These are phyloP conservation scores for Xestia xanthographa DNA, from an alignment of 2,888 invertebrate species.

Conservation along the genomic window DNA sequence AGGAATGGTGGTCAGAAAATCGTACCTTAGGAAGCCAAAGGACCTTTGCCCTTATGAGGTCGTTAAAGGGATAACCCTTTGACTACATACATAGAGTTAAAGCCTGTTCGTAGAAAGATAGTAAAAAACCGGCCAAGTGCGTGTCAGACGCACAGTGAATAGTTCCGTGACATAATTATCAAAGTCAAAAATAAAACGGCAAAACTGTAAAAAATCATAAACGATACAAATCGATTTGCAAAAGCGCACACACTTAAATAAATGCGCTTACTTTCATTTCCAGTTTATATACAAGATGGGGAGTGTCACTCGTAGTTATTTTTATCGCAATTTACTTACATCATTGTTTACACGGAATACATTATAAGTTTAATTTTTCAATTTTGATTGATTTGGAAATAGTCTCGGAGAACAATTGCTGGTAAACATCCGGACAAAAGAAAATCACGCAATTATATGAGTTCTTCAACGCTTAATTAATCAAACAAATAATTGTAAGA, in stretches of 20 bases:
- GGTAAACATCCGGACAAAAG: background rate
- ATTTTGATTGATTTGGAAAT: too few species aligned
- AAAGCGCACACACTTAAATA: background rate
- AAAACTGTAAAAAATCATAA: background rate
- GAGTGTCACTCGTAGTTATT: background rate
- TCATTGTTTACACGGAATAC: too few species aligned
- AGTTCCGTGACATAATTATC: background rate
- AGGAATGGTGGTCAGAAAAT: background rate
- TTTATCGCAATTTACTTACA: background rate
- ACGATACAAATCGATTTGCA: background rate
- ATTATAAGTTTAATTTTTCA: too few species aligned
- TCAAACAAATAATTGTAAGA: too few species aligned
- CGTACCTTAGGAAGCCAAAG: background rate
- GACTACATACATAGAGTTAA: background rate
- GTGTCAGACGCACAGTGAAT: too few species aligned
- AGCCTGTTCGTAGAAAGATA: background rate
- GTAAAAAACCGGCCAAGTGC: slow-evolving; percentile 15
- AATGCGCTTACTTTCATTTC: background rate
- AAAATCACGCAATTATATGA: background rate
- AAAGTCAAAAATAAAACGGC: background rate
- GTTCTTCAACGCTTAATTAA: background rate
- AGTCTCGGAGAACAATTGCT: background rate
- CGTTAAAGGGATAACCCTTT: background rate
- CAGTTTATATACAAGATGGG: background rate
- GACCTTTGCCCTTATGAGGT: background rate